Base-by-base conservation (phyloP, 2,797 vertebrate genomes). In the Coregonus suidteri region DNA sequence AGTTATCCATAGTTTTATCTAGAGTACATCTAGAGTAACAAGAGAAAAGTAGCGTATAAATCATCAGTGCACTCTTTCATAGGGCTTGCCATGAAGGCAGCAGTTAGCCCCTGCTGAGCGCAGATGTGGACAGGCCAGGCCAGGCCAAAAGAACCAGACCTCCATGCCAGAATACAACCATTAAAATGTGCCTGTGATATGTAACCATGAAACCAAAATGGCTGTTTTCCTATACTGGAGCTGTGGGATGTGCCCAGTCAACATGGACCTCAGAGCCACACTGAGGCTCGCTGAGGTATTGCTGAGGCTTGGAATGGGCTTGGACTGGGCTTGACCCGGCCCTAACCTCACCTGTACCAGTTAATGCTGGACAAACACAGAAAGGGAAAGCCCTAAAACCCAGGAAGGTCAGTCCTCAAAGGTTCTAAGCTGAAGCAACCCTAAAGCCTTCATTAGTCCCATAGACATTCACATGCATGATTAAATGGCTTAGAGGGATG, bases 191-290 rank as follows among this genome's bases (percentile, higher is more conserved):
- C 86, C 81, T 85, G 84, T 84, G 85, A 88, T 88, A 90, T 92
- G 88, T 92, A 91, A 90, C 83, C 89, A 83, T 91, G 86, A 90
- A 93, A 92, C 89, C 90, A 84, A 87, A 90, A 88, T 83, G 80
- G 84, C 82, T 90, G 81, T 85, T 87, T 92, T 88, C 85, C 87
- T 89, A 83, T 82, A 83, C 84, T 82, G 81, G 82, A 85, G 82
- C 84, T 85, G 84, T 91, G 77, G 86, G 84, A 88, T 86, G 77
- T 83, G 85, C 70, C 84, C 82, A 83, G 88, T 76, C 75, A 41
- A 41, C 41, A 14, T 85, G 80, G 86, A 85, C 75, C 79, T 82
- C 56, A 59, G 77, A 85, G 78, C 77, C 75, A 0, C 1, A 82
- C 74, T 73, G 76, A 37, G 67, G 11, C 41, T 11, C 41, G 3